Evolutionary conservation across 2,113 vertebrate genomes (phyloP), one percentile per base, ranked within the genome.

Genomic region (Hippocampus guttulatus): DNA sequence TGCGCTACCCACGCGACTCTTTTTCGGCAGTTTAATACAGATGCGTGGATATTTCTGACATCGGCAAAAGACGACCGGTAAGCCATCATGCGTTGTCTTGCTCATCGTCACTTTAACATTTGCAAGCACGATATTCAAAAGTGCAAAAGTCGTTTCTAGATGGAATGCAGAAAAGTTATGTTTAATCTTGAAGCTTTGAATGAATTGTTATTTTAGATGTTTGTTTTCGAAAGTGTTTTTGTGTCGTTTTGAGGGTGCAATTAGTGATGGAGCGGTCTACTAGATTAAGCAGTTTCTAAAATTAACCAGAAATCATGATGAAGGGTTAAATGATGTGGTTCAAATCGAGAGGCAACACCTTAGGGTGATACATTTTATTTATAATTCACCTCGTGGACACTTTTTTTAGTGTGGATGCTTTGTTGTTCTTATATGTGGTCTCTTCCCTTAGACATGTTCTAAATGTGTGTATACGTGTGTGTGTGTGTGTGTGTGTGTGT

Each of bases 61-160:
- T 57, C 55, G n/a, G 33, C 30, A 25, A 12, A 71, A 67, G 64
- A 80, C 78, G 71, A 38, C 70, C 16, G 86, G 88, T 87, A 75
- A 88, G 88, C 23, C 23, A 14, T 15, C 27, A 58, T 58, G 54
- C 2, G 9, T 60, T 27, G 25, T 30, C 30, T 60, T 30, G 16
- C 25, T 58, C 23, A 23, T 23, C 1, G 1, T 25, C 11, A 25
- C 23, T 15, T 61, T 27, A 33, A 5, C 5, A 14, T 27, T 14
- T 4, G 14, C 11, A 15, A 38, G 33, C 33, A 38, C 55, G 27
- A 15, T 30, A 12, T 3, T 25, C 25, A 16, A 16, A 60, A 30
- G 12, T 7, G 9, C 21, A 23, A 55, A 55, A 23, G n/a, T 61
- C 27, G 16, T 61, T 61, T 61, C 8, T 14, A 30, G 57, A 27